These are phyloP conservation scores for Hoplodrina blanda DNA, from an alignment of 2,888 invertebrate genomes.

Conservation along the genomic window DNA sequence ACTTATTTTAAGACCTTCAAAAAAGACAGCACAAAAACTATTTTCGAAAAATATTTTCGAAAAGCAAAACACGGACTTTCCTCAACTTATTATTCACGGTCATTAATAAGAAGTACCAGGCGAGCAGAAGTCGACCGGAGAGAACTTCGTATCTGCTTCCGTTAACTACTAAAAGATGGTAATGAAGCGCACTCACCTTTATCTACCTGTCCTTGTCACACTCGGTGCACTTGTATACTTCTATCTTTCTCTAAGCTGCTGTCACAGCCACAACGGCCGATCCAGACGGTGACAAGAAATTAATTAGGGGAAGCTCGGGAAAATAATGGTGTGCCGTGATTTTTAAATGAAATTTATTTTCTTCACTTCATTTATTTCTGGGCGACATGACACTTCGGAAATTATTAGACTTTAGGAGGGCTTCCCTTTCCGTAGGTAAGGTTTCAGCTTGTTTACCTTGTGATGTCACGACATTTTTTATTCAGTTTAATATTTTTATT, in stretches of 20 bases:
- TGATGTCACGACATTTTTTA: conserved; percentile 56
- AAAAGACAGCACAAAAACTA: background rate
- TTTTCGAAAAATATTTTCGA: conserved; percentile 50
- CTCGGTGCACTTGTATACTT: conserved; percentile 45
- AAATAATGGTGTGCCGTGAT: conserved; percentile 90
- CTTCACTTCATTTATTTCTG: conserved; percentile 89
- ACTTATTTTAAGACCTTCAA: background rate
- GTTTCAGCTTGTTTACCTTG: conserved; percentile 81
- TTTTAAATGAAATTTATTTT: conserved; percentile 90
- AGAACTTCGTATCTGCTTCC: conserved; percentile 86
- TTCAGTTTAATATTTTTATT: conserved; percentile 55
- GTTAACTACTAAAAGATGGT: conserved; percentile 88
- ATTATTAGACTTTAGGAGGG: conserved; percentile 86
- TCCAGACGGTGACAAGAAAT: conserved; percentile 90
- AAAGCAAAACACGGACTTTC: conserved; percentile 66
- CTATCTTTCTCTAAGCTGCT: conserved; percentile 78
- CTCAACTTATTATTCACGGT: conserved; percentile 75
- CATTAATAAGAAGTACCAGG: conserved; percentile 86
- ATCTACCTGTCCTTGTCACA: conserved; percentile 71
- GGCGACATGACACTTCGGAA: conserved; percentile 89
- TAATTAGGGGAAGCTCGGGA: conserved; percentile 89
- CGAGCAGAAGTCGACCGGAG: conserved; percentile 81
- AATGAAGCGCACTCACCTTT: conserved; percentile 88
- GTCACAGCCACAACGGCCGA: conserved; percentile 87
- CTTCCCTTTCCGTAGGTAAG: conserved; percentile 78